Conservation (phyloP, 1,140 invertebrate genomes). For the Meloidogyne floridensis region DNA sequence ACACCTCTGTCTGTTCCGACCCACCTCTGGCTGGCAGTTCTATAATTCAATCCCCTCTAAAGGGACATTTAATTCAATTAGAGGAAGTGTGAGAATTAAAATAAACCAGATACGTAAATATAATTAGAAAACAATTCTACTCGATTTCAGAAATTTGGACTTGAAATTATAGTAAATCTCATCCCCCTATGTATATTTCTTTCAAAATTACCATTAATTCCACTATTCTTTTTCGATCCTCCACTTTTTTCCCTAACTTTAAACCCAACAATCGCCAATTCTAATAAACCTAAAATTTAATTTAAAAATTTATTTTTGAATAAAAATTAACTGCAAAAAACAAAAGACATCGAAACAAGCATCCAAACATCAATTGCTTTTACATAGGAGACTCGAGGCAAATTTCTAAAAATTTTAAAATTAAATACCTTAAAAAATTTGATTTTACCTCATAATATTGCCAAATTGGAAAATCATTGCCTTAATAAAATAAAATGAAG, state of each 20-base stretch:
- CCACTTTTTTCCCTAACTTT: slow-evolving; percentile 29
- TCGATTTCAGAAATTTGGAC: no score
- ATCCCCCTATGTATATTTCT: no score
- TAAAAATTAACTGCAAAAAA: slow-evolving; percentile 29
- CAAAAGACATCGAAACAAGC: slow-evolving; percentile 31
- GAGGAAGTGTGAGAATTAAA: no score
- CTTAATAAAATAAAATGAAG: not conserved
- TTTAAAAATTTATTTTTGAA: not conserved
- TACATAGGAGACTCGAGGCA: slow-evolving; percentile 38
- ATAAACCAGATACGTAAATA: no score
- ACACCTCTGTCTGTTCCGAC: no score
- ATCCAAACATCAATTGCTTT: slow-evolving; percentile 36
- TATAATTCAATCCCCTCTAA: no score
- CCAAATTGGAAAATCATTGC: slow-evolving; percentile 66
- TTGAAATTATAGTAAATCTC: no score
- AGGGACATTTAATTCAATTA: no score
- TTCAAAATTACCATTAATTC: not conserved
- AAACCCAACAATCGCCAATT: slow-evolving; percentile 33
- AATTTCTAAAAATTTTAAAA: slow-evolving; percentile 22
- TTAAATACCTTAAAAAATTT: not conserved
- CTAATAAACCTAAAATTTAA: slow-evolving; percentile 28
- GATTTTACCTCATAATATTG: slow-evolving; percentile 58
- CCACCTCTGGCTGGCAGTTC: no score
- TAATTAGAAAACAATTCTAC: no score
- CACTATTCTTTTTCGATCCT: not conserved